Base-by-base conservation (phyloP, 2,797 vertebrate species). In the Eutrigla gurnardus region DNA sequence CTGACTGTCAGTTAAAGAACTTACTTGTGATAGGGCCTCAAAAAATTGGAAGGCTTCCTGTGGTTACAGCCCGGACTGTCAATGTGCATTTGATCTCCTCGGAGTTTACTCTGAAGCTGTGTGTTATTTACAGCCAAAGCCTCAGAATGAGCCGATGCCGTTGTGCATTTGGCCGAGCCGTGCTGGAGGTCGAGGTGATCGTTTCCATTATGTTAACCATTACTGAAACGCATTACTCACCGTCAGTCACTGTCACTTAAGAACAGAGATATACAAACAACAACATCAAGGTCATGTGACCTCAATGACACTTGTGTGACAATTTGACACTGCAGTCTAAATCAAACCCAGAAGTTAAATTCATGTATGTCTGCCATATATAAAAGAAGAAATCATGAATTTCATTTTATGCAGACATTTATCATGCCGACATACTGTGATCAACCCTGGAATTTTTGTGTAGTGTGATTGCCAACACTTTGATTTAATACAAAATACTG, bases 1-100 rank as follows among this genome's bases (percentile, higher is more conserved):
- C 83, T 85, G 80, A 87, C 83, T 91, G 88, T 90, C 89, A 91
- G 77, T 77, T 86, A 78, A 86, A 84, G 74, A 83, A 81, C 73
- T 59, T 43, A 78, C 69, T 81, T 73, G 76, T 82, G 85, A 92
- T 86, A 47, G 69, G 68, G 60, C 54, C 88, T 86, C 77, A 74
- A 73, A 88, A 88, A 82, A 67, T 83, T 89, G 86, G 86, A 88
- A 78, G 83, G 62, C 80, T 84, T 92, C 86, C 88, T 88, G 90
- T 83, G 83, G 87, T 86, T 84, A 73, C 84, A 87, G 87, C 86
- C 73, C 70, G 18, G 81, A 77, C 91, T 90, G 92, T 91, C 92
- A 88, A 74, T 84, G 84, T 77, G 78, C 78, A 88, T 93, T 88
- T 90, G 78, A 89, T 91, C 84, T 86, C 46, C 63, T 76, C n/a